Evolutionary conservation across 2,888 invertebrate species (phyloP).

Genomic region (Athalia cordata): DNA sequence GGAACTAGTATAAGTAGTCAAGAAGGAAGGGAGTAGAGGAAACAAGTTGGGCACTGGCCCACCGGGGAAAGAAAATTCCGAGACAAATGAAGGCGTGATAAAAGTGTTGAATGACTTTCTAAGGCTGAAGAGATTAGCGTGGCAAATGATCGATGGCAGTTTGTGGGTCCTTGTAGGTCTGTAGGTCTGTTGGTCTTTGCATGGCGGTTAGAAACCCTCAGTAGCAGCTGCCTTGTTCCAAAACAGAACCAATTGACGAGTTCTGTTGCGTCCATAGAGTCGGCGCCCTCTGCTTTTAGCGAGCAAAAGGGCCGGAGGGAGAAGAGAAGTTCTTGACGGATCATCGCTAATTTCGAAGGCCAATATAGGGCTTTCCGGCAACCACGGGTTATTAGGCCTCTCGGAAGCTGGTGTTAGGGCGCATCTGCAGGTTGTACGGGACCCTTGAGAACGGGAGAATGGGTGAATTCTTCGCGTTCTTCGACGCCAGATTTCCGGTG

Average conservation of each 20-base stretch:
- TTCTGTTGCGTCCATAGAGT: neutral
- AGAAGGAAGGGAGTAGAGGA: constrained; percentile 25
- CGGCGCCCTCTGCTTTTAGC: constrained; percentile 19
- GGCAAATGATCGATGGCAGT: constrained; percentile 52
- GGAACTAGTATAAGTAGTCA: neutral
- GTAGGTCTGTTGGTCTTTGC: constrained; percentile 25
- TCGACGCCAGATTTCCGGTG: constrained; percentile 26
- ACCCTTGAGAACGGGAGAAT: constrained; percentile 16
- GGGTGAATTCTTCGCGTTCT: constrained; percentile 31
- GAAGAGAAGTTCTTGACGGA: constrained; percentile 40
- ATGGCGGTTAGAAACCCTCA: constrained; percentile 17
- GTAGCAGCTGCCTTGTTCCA: constrained; percentile 28
- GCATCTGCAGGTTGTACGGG: neutral
- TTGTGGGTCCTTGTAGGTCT: constrained; percentile 35
- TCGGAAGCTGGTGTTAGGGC: constrained; percentile 19
- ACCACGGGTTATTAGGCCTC: constrained; percentile 42
- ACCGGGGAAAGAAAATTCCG: constrained; percentile 40
- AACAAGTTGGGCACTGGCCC: neutral
- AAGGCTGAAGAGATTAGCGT: constrained; percentile 50
- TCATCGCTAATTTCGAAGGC: constrained; percentile 48
- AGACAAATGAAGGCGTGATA: constrained; percentile 51
- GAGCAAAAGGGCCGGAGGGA: neutral
- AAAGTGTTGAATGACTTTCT: constrained; percentile 53
- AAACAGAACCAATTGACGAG: neutral
- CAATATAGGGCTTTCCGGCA: constrained; percentile 39